These are phyloP conservation scores for Glossophaga mutica DNA, from an alignment of 2,797 vertebrate species.

Conservation along the genomic window DNA sequence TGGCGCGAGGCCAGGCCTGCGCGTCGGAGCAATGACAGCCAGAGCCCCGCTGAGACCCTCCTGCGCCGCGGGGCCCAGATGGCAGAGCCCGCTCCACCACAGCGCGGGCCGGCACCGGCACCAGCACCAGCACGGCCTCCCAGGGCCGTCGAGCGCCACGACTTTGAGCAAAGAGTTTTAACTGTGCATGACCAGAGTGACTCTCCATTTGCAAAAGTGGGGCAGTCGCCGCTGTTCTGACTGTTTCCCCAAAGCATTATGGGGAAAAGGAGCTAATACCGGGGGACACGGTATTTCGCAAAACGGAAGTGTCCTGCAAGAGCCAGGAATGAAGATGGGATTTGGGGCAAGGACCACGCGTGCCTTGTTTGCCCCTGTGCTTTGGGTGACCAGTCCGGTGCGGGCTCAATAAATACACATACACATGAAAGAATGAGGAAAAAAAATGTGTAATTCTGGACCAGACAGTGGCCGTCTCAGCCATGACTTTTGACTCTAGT, in stretches of 20 bases:
- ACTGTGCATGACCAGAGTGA: background rate
- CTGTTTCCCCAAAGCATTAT: background rate
- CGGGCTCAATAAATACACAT: background rate
- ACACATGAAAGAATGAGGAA: background rate
- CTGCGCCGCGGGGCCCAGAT: background rate
- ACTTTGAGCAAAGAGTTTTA: background rate
- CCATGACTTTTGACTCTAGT: background rate
- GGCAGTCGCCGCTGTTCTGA: background rate
- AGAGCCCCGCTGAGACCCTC: background rate
- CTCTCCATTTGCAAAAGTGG: background rate
- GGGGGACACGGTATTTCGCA: background rate
- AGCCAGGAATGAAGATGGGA: background rate
- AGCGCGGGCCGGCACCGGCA: background rate
- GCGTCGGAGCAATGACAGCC: background rate
- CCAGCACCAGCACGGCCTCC: background rate
- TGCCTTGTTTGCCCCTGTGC: background rate
- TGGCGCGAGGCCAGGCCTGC: background rate
- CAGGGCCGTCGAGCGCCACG: rapidly evolving
- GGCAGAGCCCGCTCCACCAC: background rate
- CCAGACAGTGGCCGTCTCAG: background rate
- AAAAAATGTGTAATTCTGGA: background rate
- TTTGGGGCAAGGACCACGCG: background rate
- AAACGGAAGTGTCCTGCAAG: background rate
- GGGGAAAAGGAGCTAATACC: background rate
- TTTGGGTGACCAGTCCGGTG: background rate